Evolutionary conservation across 2,888 invertebrate genomes (phyloP), one percentile per base, ranked within the genome.

Genomic region (Drosophila neonasuta): DNA sequence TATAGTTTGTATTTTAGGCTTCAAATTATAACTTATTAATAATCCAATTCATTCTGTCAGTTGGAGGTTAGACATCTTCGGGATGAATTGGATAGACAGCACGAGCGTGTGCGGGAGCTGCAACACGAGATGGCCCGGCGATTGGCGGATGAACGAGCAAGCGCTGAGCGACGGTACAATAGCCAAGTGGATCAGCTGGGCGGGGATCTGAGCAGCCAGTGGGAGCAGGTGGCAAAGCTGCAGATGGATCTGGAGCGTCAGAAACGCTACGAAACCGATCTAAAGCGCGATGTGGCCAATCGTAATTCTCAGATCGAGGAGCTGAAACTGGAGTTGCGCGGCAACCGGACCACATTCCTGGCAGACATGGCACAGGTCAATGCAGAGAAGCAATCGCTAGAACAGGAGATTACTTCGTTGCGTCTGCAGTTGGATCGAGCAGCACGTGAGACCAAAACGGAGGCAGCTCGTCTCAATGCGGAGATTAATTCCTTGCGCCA

Each of bases 181-280:
- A 94, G 94, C 70, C 94, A 94, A 85, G 94, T 95, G 65, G 96
- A 97, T 87, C 95, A 96, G 78, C 91, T 96, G 46, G 95, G 95
- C 20, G 94, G 94, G 6, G 96, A 97, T 81, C 91, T 96, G 24
- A 95, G 95, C 0, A 94, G 94, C 1, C 96, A 96, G 88, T 96
- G 96, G 93, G 96, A 97, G 83, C 93, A 94, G 42, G 94, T 95
- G 0, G 94, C 95, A 50, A 95, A 96, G 83, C 88, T 95, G 29
- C 95, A 95, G 91, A 86, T 96, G 86, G 96, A 96, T 62, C 83
- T 96, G 72, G 96, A 97, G 71, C 94, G 96, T 30, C 95, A 96
- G 81, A 93, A 95, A 64, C 93, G 96, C 9, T 94, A 95, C 73
- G 95, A 96, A 80, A 92, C 93, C 2, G 96, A 96, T 74, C 88